phyloP scores from a whole-genome alignment of 1,140 invertebrate species.

The Pseudomyrmex flavicornis region DNA sequence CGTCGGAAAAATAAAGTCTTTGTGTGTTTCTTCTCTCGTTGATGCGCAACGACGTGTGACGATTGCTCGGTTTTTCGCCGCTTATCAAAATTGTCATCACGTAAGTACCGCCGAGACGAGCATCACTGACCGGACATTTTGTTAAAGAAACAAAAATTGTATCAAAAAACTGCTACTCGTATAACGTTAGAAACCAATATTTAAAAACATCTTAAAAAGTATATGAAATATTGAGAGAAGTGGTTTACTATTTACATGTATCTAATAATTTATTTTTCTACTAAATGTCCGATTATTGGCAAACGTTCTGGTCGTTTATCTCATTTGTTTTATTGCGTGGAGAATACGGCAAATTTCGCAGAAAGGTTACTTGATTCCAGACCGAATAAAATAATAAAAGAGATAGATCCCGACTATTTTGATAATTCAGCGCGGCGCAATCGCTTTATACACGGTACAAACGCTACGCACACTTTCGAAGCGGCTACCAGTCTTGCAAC shows the following conservation, averaged over 20 bases:
- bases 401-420: not conserved
- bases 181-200: too few relatives aligned
- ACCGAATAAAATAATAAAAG: not conserved
- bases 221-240: too few relatives aligned
- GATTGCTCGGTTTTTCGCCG: not conserved
- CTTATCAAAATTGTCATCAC: not conserved
- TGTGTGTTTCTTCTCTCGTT: conserved; percentile 4
- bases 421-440: conserved; percentile 5
- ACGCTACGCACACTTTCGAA: conserved; percentile 23
- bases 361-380: not conserved
- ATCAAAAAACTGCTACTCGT: too few relatives aligned
- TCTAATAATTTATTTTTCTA: too few relatives aligned
- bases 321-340: too few relatives aligned
- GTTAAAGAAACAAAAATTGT: too few relatives aligned
- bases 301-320: too few relatives aligned
- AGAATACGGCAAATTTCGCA: not conserved
- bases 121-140: too few relatives aligned
- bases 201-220: too few relatives aligned
- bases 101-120: too few relatives aligned
- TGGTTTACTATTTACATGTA: too few relatives aligned
- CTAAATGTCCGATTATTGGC: too few relatives aligned
- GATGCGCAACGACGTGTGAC: not conserved
- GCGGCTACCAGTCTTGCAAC: conserved; percentile 64
- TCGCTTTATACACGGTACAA: conserved; percentile 37
- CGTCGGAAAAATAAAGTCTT: not conserved